Evolutionary conservation across 2,888 invertebrate genomes (phyloP), one percentile per base, ranked within the genome.

Genomic region (Noctua fimbriata): DNA sequence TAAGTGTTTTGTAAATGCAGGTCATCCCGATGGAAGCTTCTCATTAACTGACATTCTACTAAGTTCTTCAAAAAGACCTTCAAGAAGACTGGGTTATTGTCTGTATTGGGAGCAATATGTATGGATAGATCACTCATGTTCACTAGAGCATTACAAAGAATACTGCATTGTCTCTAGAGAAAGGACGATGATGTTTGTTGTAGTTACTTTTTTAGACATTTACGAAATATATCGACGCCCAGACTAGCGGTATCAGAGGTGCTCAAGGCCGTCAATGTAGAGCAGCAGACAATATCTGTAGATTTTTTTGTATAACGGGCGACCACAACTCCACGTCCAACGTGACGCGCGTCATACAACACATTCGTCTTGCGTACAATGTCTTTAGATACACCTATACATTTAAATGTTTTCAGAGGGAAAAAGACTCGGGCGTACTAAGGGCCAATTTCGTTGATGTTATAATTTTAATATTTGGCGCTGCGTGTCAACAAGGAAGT

Each of bases 401-500:
- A 24, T 24, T 24, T 0, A 16, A 28, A 65, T 85, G 1, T 83
- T 81, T 92, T 82, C 89, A 97, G 96, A 92, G 90, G 74, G 86
- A 91, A 71, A 84, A 80, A 63, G 91, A 94, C 87, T 81, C 95
- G 12, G 93, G 95, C 28, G 85, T 95, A 28, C 89, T 97, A 63
- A 94, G 95, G 81, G 95, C 97, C 0, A 93, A 96, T 71, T 76
- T 94, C 44, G 91, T 95, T 67, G 98, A 98, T 87, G 94, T 97
- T 32, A 90, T 97, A 9, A 90, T 98, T 69, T 93, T 97, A 70
- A 95, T 98, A 67, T 94, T 97, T 83, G 98, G 97, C 6, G 97
- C 97, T 16, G 95, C 97, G 28, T 97, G 97, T 84, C 98, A 98
- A 91, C 98, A 98, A 96, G 98, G 98, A 79, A 96, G 95, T 85